Evolutionary conservation across 2,888 invertebrate genomes (phyloP).

Genomic region (Drosophila seclusa): DNA sequence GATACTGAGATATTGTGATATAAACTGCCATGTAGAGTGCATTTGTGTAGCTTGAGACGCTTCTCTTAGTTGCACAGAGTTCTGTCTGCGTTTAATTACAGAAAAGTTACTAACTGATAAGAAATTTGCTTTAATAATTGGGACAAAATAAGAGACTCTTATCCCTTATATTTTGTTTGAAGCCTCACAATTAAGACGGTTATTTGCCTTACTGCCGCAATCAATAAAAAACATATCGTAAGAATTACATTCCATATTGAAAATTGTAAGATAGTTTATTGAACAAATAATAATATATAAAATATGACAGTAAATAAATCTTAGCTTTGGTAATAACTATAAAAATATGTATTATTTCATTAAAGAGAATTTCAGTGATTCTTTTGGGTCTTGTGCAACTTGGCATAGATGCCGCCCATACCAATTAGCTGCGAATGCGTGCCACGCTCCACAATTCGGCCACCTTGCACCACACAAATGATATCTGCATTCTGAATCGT

Average conservation of each 20-base stretch:
- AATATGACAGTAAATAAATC: slow-evolving; percentile 16
- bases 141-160: not conserved
- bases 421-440: slow-evolving; percentile 90
- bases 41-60: not conserved
- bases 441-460: slow-evolving; percentile 91
- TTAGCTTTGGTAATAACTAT: slow-evolving; percentile 5
- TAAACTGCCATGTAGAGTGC: slow-evolving; percentile 5
- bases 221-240: not conserved
- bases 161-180: not conserved
- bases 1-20: slow-evolving; percentile 19
- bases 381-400: slow-evolving; percentile 88
- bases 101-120: slow-evolving; percentile 10
- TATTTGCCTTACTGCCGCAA: not conserved
- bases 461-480: slow-evolving; percentile 93
- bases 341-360: not conserved
- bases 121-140: not conserved
- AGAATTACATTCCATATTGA: not conserved
- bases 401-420: slow-evolving; percentile 88
- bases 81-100: not conserved
- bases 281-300: slow-evolving; percentile 6
- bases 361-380: slow-evolving; percentile 37
- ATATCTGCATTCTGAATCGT: slow-evolving; percentile 93
- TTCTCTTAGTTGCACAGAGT: slow-evolving; percentile 2
- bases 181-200: not conserved
- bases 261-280: slow-evolving; percentile 37